Evolutionary conservation across 2,888 invertebrate genomes (phyloP).

Genomic region (Cerastoderma edule): DNA sequence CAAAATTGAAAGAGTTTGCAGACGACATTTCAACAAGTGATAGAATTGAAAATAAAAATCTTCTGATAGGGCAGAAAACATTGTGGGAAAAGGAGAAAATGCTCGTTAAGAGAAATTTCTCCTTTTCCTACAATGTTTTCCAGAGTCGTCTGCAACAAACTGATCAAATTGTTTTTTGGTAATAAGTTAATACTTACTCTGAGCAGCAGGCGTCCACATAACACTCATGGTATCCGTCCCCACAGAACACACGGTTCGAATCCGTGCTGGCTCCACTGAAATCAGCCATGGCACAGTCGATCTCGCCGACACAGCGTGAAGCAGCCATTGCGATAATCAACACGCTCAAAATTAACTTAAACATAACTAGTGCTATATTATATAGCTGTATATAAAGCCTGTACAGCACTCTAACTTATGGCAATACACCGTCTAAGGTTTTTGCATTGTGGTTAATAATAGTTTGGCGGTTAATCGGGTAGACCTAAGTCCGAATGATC

Average conservation of each 20-base stretch:
- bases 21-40: no score
- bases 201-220: constrained; percentile 24
- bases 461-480: no score
- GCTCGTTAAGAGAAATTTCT: background rate
- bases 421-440: no score
- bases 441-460: no score
- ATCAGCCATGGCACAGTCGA: constrained; percentile 27
- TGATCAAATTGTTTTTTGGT: no score
- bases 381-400: no score
- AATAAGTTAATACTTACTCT: constrained; percentile 30
- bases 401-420: no score
- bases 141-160: no score
- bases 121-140: constrained; percentile 4
- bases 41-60: no score
- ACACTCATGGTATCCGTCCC: constrained; percentile 24
- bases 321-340: background rate
- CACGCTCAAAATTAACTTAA: background rate
- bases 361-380: background rate
- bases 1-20: no score
- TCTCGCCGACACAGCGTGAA: constrained; percentile 13
- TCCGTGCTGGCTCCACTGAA: constrained; percentile 10
- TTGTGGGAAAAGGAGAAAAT: constrained; percentile 14
- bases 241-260: constrained; percentile 12
- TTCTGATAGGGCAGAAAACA: no score
- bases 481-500: no score